Evolutionary conservation across 1,140 invertebrate species (phyloP).

Genomic region (Lucilia sericata): DNA sequence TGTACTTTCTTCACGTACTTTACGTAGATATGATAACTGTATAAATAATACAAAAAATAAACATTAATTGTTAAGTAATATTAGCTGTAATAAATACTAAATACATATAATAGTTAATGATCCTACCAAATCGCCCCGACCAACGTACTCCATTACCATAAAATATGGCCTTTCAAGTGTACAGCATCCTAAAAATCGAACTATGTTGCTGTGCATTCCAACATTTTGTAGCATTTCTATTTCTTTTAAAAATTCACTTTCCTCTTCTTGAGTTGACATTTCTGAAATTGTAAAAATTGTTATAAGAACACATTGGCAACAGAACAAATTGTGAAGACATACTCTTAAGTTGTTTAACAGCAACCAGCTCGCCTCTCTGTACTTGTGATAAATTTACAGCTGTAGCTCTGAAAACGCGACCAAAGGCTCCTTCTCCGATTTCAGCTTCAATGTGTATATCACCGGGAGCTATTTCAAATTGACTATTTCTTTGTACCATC

Average conservation of each 20-base stretch:
- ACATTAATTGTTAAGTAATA: neutral
- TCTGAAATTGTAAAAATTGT: conserved; percentile 48
- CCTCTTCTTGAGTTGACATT: conserved; percentile 71
- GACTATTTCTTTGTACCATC: conserved; percentile 47
- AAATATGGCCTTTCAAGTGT: conserved; percentile 76
- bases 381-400: conserved; percentile 70
- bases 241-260: conserved; percentile 79
- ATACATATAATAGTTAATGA: neutral
- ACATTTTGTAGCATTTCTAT: conserved; percentile 84
- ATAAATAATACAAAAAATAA: neutral
- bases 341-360: conserved; percentile 81
- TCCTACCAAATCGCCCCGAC: conserved; percentile 80
- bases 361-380: conserved; percentile 71
- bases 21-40: conserved; percentile 58
- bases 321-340: conserved; percentile 47
- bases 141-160: conserved; percentile 84
- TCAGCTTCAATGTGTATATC: conserved; percentile 68
- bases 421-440: conserved; percentile 82
- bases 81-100: neutral
- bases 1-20: conserved; percentile 54
- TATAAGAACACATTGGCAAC: neutral
- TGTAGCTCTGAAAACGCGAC: conserved; percentile 75
- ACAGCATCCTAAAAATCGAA: conserved; percentile 83
- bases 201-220: conserved; percentile 82
- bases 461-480: conserved; percentile 61